Evolutionary conservation across 2,113 vertebrate species (phyloP).

Genomic region (Equus quagga): DNA sequence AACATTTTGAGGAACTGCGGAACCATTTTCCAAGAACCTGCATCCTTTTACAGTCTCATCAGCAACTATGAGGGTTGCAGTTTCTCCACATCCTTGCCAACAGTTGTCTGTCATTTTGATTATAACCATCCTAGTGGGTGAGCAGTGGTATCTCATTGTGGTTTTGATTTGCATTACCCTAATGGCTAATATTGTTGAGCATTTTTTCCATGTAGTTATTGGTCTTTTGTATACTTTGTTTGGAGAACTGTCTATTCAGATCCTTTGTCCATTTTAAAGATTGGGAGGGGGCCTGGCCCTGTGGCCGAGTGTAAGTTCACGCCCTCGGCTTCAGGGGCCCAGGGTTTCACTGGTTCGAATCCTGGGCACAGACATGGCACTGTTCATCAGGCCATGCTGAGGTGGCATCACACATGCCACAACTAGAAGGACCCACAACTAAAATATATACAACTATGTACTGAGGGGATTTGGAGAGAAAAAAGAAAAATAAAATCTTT

Average conservation of each 20-base stretch:
- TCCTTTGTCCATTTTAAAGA: not conserved
- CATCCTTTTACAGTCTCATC: not conserved
- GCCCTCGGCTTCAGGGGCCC: too few species aligned
- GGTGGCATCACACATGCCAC: too few species aligned
- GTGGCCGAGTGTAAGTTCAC: too few species aligned
- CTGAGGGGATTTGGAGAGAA: too few species aligned
- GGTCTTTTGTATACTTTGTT: not conserved
- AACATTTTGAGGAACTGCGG: constrained; percentile 14
- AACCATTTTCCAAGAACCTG: not conserved
- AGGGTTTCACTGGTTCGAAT: too few species aligned
- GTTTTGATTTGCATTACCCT: constrained; percentile 13
- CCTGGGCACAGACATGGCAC: too few species aligned
- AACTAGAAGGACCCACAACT: too few species aligned
- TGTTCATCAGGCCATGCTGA: too few species aligned
- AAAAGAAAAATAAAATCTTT: too few species aligned
- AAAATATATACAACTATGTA: too few species aligned
- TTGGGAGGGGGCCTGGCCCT: too few species aligned
- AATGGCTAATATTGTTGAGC: not conserved
- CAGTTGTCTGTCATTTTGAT: not conserved
- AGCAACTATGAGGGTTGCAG: not conserved
- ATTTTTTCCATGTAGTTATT: not conserved
- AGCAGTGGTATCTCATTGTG: not conserved
- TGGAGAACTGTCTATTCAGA: not conserved
- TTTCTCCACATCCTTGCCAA: not conserved
- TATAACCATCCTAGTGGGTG: not conserved